These are phyloP conservation scores for Crocidura indochinensis DNA, from an alignment of 2,797 vertebrate genomes.

Conservation along the genomic window DNA sequence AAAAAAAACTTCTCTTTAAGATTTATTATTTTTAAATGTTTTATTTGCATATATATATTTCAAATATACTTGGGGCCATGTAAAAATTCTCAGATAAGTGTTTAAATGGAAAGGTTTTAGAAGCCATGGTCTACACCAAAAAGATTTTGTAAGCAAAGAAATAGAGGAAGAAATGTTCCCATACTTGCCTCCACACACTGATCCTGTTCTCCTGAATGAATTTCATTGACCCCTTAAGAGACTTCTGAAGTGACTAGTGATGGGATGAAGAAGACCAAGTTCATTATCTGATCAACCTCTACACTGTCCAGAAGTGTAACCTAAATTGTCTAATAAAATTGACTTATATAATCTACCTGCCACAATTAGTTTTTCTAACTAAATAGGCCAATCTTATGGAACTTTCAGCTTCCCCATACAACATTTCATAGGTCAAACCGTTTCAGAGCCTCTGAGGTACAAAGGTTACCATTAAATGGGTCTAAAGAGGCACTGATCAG, in stretches of 20 bases:
- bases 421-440: not conserved
- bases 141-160: no score
- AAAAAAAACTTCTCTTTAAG: no score
- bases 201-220: not conserved
- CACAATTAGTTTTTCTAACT: not conserved
- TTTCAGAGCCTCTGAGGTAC: not conserved
- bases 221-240: no score
- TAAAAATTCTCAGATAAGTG: no score
- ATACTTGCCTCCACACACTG: not conserved
- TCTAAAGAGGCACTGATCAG: not conserved
- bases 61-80: no score
- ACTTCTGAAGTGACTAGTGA: not conserved
- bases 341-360: not conserved
- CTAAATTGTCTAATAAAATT: not conserved
- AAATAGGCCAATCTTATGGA: no score
- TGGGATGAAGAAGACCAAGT: not conserved
- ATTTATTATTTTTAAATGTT: no score
- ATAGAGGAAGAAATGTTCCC: no score
- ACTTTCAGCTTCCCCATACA: not conserved
- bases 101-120: no score
- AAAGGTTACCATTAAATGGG: not conserved
- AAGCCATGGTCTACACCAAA: no score
- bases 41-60: no score
- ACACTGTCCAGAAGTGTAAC: not conserved
- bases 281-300: not conserved